Evolutionary conservation across 2,113 vertebrate genomes (phyloP), one percentile per base, ranked within the genome.

Genomic region (Cynoglossus semilaevis): DNA sequence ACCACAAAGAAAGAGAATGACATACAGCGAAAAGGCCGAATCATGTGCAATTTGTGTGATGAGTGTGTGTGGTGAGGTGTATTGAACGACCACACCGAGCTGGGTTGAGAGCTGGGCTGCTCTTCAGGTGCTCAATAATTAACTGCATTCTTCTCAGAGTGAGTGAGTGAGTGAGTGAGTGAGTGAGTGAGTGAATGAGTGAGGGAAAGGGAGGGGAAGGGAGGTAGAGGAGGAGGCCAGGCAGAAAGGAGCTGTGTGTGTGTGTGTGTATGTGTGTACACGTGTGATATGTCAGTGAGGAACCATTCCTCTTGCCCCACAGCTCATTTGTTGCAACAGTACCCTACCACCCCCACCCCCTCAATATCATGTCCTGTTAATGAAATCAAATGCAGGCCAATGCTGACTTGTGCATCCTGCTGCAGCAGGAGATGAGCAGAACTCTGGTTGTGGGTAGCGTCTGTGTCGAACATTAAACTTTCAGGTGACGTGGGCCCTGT

Each of bases 401-500:
- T 6, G 22, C 22, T 6, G 22, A 29, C 22, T 29, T 29, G 22
- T 29, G 22, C 22, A 6, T 29, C 22, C 22, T 29, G 80, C 77
- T 80, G 48, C 58, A 67, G 77, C 75, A 68, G 67, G 76, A 68
- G 38, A n/a, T 43, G 65, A 59, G 48, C 35, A 49, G 75, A 74
- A 57, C 69, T 18, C 9, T 53, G 47, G 40, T 58, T 60, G 53
- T 16, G 45, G 3, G 50, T 55, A 48, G 70, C 59, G 76, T 74
- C 56, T 67, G 66, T 88, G 84, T 88, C 45, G 5, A 6, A 22
- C 90, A 92, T 92, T 92, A 92, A 91, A 91, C 72, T 91, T 91
- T 92, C 74, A 92, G 84, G 55, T 62, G 42, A 76, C 57, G 52
- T 69, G 82, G 80, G 85, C 3, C 72, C 77, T 80, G 87, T 84